Evolutionary conservation across 2,888 invertebrate species (phyloP), one percentile per base, ranked within the genome.

Genomic region (Hypomecis punctinalis): DNA sequence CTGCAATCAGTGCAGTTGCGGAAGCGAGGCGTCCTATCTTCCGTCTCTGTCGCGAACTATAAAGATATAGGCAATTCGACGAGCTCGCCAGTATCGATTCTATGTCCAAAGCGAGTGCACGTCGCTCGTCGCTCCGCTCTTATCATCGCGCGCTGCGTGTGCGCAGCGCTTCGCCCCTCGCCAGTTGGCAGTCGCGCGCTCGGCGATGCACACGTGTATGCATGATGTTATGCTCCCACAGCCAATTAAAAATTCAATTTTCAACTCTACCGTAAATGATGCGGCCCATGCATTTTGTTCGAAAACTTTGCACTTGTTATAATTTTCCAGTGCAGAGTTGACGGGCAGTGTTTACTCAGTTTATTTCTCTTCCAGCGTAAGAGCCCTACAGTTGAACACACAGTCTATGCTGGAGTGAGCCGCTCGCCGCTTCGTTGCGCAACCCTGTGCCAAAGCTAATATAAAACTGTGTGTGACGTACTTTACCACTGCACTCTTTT

Each of bases 311-410:
- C 79, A 77, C 78, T 83, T 73, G 77, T 81, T 84, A 85, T 85
- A 85, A 81, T 86, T 86, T 63, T 83, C 80, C 79, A 73, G 74
- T 76, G 77, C 79, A 75, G 71, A 80, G 81, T 81, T 82, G 76
- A 78, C 77, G 78, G 81, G 77, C 81, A 80, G 83, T 89, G 85
- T 90, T 90, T 90, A 84, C 82, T 84, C 87, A 86, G 86, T 88
- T 89, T 89, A 88, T 89, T 89, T 90, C 89, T 83, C 87, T 79
- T 78, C 76, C 74, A 82, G 82, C 80, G 76, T 76, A 80, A 87
- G 86, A 72, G 85, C 85, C 79, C 86, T 90, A 80, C 79, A 86
- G 81, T 82, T 82, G 83, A 85, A 86, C 83, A 90, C 82, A 89
- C 85, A 83, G 86, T 76, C 83, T 84, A 82, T 80, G 80, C 79